Evolutionary conservation across 2,888 invertebrate genomes (phyloP), one percentile per base, ranked within the genome.

Genomic region (Mesorhabditis spiculigera): DNA sequence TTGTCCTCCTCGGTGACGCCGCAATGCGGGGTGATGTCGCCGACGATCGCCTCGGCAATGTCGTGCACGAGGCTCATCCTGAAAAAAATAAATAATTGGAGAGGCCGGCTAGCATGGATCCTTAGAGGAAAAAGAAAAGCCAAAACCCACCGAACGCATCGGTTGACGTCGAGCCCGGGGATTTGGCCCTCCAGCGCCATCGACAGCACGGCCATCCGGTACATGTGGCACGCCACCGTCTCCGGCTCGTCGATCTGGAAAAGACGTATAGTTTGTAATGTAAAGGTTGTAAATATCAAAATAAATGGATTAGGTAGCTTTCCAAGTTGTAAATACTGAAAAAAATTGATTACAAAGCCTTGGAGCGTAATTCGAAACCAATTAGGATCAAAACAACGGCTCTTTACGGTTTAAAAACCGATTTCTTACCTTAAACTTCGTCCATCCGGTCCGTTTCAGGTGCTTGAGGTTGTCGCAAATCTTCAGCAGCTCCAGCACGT

Each of bases 21-120:
- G 88, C 95, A 95, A 77, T 91, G 90, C 0, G 97, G 97, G 2
- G 95, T 95, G 61, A 97, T 90, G 86, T 98, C 97, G 10, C 97
- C 97, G 3, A 95, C 94, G 80, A 97, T 92, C 85, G 93, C 91
- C 88, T 98, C 98, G 0, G 95, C 95, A 86, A 97, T 89, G 87
- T 98, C 98, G 87, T 98, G 98, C 4, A 96, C 92, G 71, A 95
- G 86, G 5, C 72, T 68, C 76, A 78, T 76, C 66, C 58, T 50
- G n/a, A 50, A 50, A 50, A n/a, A n/a, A n/a, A n/a, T n/a, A n/a
- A n/a, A n/a, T n/a, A 28, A 28, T 28, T 28, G 28, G 1, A 28
- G 28, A 1, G 1, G 28, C 28, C 1, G 28, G 28, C 28, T 28
- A 3, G 28, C 28, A 28, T 1, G 28, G 28, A 28, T 28, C 28